Base-by-base conservation (phyloP, 2,113 vertebrate genomes). In the Pampusana beccarii region DNA sequence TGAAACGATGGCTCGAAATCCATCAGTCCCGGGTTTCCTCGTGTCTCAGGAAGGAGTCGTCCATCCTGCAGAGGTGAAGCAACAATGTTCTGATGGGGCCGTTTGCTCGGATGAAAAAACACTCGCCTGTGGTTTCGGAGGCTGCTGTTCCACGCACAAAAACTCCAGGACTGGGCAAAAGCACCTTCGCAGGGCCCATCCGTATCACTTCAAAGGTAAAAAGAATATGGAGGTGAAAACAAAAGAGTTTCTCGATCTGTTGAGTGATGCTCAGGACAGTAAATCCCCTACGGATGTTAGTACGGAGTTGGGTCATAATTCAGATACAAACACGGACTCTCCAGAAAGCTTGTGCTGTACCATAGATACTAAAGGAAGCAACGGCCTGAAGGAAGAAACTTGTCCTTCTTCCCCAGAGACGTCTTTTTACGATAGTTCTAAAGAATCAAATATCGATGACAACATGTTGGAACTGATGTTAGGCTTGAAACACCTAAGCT, bases 121-220 rank as follows among this genome's bases (percentile, higher is more conserved):
- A 16, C 98, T 99, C 90, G 98, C 98, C 31, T 99, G 99, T 96
- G 98, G 98, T 53, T 99, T 99, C 92, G 98, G 99, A 96, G 98
- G 98, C 94, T 99, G 98, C 94, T 98, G 98, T 70, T 98, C 98
- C 92, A 98, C 97, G 0, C 99, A 99, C 95, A 98, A 98, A 95
- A 98, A 98, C 80, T 98, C 98, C 88, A 98, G 97, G 97, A 98
- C 99, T 44, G 98, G 99, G 79, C 98, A 99, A 86, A 98, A 98
- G 78, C 99, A 99, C 95, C 97, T 99, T 48, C 98, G 99, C 95
- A 98, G 98, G 92, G 98, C 97, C 67, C 98, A 99, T 93, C 98
- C 98, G 0, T 97, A 98, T 78, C 98, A 98, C 94, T 98, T 98
- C 28, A 99, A 98, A 95, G 97, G 98, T 50, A 98, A 98, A 96